Evolutionary conservation across 53 echinoderm and acorn worm genomes (phyloP).

Genomic region (Actinopyga echinites): DNA sequence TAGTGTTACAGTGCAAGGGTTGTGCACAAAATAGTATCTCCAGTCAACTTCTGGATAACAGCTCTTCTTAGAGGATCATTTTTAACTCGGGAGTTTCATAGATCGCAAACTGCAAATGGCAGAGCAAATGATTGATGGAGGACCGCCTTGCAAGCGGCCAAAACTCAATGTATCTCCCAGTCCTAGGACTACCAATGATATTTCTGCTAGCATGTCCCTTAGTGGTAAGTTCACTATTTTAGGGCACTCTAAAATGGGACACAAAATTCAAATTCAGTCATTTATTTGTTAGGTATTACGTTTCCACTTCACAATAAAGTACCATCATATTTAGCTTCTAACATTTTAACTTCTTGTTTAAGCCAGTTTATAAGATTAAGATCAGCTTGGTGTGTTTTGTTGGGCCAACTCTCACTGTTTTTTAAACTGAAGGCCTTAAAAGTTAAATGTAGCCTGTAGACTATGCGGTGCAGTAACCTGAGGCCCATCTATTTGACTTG

Average conservation of each 20-base stretch:
- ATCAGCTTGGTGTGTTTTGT: no score
- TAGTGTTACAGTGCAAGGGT: not conserved
- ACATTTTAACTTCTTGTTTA: no score
- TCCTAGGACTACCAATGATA: conserved; percentile 17
- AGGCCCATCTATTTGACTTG: no score
- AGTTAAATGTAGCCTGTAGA: no score
- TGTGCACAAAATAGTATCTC: conserved; percentile 39
- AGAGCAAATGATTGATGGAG: conserved; percentile 86
- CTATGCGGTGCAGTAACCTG: no score
- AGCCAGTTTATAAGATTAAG: no score
- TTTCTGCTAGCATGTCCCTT: conserved; percentile 17
- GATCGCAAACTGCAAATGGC: conserved; percentile 69
- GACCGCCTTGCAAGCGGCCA: conserved; percentile 93
- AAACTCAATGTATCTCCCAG: conserved; percentile 60
- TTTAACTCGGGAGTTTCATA: conserved; percentile 53
- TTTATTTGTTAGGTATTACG: no score
- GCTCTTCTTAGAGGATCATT: not conserved
- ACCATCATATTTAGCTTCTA: no score
- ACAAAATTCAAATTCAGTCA: not conserved
- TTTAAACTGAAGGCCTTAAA: no score
- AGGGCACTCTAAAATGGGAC: not conserved
- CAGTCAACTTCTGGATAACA: conserved; percentile 33
- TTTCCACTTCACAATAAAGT: no score
- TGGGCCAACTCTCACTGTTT: no score
- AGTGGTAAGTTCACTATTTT: not conserved